Base-by-base conservation (phyloP, 2,113 vertebrate genomes). In the Brachyhypopomus occidentalis region DNA sequence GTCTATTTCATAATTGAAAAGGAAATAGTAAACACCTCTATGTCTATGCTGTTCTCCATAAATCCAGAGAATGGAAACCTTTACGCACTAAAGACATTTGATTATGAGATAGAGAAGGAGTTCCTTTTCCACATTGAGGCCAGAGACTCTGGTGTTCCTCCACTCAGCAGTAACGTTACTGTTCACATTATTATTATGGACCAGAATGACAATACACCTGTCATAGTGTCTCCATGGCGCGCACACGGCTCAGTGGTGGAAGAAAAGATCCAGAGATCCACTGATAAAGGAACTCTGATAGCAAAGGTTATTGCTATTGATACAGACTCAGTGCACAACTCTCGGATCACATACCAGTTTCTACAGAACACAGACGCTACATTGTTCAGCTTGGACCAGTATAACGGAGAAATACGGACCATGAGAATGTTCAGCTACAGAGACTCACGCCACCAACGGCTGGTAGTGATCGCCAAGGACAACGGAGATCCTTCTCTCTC, bases 11-110 rank as follows among this genome's bases (percentile, higher is more conserved):
- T 96, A 0, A 78, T 93, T 0, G 93, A 95, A 0, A 93, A 89
- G 38, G 91, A 94, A 81, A 92, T 95, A 59, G 90, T 90, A 0
- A 92, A 93, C 81, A 94, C 94, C 83, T 93, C 95, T 0, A 92
- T 94, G 86, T 92, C 93, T 77, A 94, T 95, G 85, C 92, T 95
- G 0, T 94, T 96, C 82, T 95, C 95, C 2, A 94, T 95, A 83
- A 95, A 95, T 83, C 90, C 90, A 79, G 90, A 92, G 77, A 52
- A 67, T 34, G 84, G 88, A 0, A 86, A 88, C 17, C 80, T 90
- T 78, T 87, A 87, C 48, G 86, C 86, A 20, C 82, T 92, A 1
- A 90, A 89, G 52, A 89, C 90, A 0, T 90, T 91, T 86, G 72
- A 92, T 81, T 90, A 89, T 80, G 91, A 93, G 86, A 90, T 86